Evolutionary conservation across 1,140 invertebrate genomes (phyloP).

Genomic region (Spodoptera frugiperda): DNA sequence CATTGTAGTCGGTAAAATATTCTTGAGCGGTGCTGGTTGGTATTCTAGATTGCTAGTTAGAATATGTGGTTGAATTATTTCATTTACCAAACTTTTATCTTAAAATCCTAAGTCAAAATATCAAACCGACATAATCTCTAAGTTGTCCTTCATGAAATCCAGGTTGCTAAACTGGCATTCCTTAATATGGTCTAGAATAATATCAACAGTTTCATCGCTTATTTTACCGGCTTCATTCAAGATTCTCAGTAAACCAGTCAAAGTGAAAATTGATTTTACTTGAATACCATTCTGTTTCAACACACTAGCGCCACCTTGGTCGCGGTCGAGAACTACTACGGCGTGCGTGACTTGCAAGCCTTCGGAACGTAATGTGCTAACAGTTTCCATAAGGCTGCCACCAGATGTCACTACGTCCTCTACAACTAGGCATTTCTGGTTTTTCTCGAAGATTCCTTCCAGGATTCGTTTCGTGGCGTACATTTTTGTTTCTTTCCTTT

Average conservation of each 20-base stretch:
- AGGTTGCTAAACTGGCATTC: constrained; percentile 72
- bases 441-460: constrained; percentile 93
- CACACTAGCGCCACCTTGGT: constrained; percentile 94
- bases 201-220: constrained; percentile 86
- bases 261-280: constrained; percentile 90
- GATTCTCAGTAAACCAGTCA: constrained; percentile 90
- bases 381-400: constrained; percentile 96
- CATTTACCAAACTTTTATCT: too few species aligned
- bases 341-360: constrained; percentile 92
- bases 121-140: constrained; percentile 27
- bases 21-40: too few species aligned
- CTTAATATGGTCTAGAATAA: constrained; percentile 89
- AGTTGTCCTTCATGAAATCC: constrained; percentile 56
- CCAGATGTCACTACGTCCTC: constrained; percentile 99
- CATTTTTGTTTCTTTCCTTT: constrained; percentile 95
- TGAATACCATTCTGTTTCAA: constrained; percentile 90
- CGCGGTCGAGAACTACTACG: constrained; percentile 95
- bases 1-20: too few species aligned
- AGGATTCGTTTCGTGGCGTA: constrained; percentile 98
- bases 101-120: background rate
- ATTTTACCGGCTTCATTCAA: constrained; percentile 89
- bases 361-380: constrained; percentile 89
- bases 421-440: constrained; percentile 95
- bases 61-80: too few species aligned
- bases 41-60: too few species aligned